Conservation (phyloP, 2,888 invertebrate genomes). For the Pachymerium ferrugineum region DNA sequence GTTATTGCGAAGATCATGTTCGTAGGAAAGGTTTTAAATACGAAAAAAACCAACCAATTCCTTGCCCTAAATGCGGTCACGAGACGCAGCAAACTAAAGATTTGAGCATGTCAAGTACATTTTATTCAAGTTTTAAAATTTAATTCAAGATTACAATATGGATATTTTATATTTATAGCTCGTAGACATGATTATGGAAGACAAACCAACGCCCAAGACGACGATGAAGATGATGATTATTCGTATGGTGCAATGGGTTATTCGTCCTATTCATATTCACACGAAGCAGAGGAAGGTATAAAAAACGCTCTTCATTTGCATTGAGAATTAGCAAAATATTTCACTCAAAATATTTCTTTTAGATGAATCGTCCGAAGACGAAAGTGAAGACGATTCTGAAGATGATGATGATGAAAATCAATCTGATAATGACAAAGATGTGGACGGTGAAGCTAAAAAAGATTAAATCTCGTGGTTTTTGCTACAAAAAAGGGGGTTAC, state of each 20-base stretch:
- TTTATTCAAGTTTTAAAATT: not conserved
- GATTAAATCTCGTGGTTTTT: no score
- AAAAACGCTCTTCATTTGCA: no score
- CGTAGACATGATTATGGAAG: slow-evolving; percentile 84
- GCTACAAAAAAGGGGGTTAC: no score
- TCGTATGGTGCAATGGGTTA: slow-evolving; percentile 44
- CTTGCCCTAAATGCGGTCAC: slow-evolving; percentile 90
- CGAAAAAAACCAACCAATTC: slow-evolving; percentile 72
- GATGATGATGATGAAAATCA: no score
- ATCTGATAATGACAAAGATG: no score
- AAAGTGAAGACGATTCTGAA: no score
- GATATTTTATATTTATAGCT: slow-evolving; percentile 52
- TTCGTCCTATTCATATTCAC: slow-evolving; percentile 48
- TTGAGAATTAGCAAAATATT: no score
- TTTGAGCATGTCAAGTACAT: slow-evolving; percentile 87
- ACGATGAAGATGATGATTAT: slow-evolving; percentile 59
- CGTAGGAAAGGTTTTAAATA: slow-evolving; percentile 84
- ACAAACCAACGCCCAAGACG: slow-evolving; percentile 59
- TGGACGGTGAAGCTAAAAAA: no score
- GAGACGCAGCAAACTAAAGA: slow-evolving; percentile 90
- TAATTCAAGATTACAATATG: not conserved
- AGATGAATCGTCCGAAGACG: no score
- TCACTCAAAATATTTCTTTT: no score
- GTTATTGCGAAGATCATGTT: slow-evolving; percentile 95
- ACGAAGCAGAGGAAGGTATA: slow-evolving; percentile 45